Evolutionary conservation across 2,113 vertebrate species (phyloP), one percentile per base, ranked within the genome.

Genomic region (Pogona vitticeps): DNA sequence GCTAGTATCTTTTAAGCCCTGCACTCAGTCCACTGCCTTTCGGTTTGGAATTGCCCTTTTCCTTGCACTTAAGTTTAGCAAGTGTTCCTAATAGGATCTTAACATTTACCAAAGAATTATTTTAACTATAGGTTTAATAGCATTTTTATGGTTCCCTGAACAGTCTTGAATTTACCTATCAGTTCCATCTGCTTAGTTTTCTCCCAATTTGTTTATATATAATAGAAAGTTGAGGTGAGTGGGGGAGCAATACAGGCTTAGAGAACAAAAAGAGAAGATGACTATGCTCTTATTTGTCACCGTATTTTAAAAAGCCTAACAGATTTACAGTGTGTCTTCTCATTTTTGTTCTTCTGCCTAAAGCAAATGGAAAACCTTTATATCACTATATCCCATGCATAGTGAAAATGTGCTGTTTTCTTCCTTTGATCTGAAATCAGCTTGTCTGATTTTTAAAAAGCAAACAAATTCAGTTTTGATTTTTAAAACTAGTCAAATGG

Each of bases 1-100:
- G 88, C 83, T 93, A 84, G 83, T 93, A 91, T 90, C 28, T 92
- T 93, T 93, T 90, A 94, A 94, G 80, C 72, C 91, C 75, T 84
- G 86, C 86, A 95, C 52, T 90, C 84, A 46, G 0, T 82, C 87
- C 70, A 0, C 84, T 93, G 91, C 90, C 90, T 94, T 93, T 94
- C 91, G 93, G 91, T 94, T 95, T 94, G 94, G 91, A 82, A 87
- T 92, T 93, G 91, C 94, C 92, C 90, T 95, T 95, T 95, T 92
- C 87, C 84, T 91, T 93, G 88, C 91, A 93, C 91, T 94, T 91
- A 94, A 95, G 93, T 93, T 92, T 94, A 93, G 87, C 91, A 90
- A 95, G 94, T 95, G 93, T 94, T 93, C 95, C 95, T 95, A 95
- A 95, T 91, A 95, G 91, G 95, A 95, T 95, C 93, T 95, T 95